These are phyloP conservation scores for Neomonachus schauinslandi DNA, from an alignment of 2,113 vertebrate genomes.

Conservation along the genomic window DNA sequence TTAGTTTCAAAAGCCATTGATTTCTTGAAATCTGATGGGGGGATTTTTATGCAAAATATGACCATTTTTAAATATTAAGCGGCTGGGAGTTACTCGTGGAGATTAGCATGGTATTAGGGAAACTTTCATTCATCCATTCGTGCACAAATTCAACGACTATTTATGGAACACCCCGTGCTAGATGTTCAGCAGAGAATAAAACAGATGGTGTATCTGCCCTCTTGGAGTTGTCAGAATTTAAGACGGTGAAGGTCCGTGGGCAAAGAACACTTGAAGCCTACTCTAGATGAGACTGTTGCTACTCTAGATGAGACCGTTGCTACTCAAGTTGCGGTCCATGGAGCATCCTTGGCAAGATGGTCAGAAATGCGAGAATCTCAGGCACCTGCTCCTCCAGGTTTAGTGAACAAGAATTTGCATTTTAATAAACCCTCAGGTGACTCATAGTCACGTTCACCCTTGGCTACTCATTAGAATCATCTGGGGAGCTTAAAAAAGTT, in stretches of 20 bases:
- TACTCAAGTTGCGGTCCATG: rapidly evolving
- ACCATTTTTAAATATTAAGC: neutral
- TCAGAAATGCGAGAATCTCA: too few species aligned
- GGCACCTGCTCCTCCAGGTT: neutral
- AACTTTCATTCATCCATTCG: neutral
- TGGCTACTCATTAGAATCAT: neutral
- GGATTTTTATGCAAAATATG: constrained; percentile 72
- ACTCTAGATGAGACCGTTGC: neutral
- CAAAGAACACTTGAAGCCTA: neutral
- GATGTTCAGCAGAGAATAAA: neutral
- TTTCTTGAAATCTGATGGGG: constrained; percentile 62
- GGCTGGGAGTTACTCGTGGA: neutral
- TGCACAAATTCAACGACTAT: neutral
- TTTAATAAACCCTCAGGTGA: neutral
- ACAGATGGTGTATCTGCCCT: neutral
- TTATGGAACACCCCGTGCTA: neutral
- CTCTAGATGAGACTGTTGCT: neutral
- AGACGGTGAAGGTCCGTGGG: neutral
- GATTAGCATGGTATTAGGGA: neutral
- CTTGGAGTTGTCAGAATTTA: neutral
- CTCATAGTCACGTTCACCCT: neutral
- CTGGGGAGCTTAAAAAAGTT: neutral
- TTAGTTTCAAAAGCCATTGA: constrained; percentile 74
- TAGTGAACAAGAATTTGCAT: neutral
- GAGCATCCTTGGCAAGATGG: rapidly evolving